These are phyloP conservation scores for Sinosuthora webbiana DNA, from an alignment of 2,113 vertebrate genomes.

Conservation along the genomic window DNA sequence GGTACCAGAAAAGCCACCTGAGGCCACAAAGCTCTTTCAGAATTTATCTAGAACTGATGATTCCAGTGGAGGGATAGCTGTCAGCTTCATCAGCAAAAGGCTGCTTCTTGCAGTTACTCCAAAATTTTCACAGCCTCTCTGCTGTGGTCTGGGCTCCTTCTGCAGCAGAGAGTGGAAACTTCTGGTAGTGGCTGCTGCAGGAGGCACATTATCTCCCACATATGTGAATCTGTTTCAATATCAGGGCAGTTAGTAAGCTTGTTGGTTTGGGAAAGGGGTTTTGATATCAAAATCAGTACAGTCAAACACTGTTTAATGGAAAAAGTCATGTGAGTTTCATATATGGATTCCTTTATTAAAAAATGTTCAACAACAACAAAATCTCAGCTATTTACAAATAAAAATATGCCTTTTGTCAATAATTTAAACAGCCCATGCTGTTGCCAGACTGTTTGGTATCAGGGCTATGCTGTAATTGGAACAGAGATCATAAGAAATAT, in stretches of 20 bases:
- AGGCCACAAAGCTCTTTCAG: not conserved
- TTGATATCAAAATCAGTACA: not conserved
- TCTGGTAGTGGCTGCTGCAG: not conserved
- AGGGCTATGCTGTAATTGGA: not conserved
- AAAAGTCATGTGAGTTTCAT: not conserved
- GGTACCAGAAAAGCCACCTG: not conserved
- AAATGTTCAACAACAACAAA: not conserved
- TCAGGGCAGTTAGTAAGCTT: not conserved
- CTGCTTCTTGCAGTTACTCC: not conserved
- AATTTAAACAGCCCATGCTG: not conserved
- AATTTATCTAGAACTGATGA: not conserved
- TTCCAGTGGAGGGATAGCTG: not conserved
- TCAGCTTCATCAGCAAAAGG: not conserved
- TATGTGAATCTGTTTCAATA: not conserved
- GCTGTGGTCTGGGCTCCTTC: not conserved
- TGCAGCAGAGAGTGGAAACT: not conserved
- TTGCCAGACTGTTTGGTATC: not conserved
- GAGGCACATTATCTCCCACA: not conserved
- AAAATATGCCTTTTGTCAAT: not conserved
- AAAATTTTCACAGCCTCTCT: not conserved
- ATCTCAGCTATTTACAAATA: not conserved
- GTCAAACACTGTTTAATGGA: not conserved
- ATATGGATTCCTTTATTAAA: not conserved
- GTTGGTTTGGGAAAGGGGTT: not conserved
- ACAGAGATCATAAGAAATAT: not conserved